Percentiles rank a stretch among this genome's conserved stretches.
Evolutionary conservation across 1,140 invertebrate species (phyloP).

Genomic region (Saccostrea cuccullata): DNA sequence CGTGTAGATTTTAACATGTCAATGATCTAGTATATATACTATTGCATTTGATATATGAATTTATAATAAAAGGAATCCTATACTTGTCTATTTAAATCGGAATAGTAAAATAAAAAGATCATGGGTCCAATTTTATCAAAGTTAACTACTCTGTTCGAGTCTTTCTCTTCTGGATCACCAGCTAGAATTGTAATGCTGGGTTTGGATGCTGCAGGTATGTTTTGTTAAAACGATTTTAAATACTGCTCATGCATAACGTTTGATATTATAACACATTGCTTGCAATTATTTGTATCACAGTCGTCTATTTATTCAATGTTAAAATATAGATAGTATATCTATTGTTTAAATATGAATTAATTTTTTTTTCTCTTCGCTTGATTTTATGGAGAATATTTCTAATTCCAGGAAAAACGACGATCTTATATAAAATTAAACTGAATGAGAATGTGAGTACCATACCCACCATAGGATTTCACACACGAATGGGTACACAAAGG

Average conservation of each 20-base stretch:
- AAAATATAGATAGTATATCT: background rate
- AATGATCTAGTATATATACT: background rate
- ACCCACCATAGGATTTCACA: constrained; percentile 77
- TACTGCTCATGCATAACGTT: too few relatives aligned
- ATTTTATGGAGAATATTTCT: background rate
- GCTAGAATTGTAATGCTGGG: constrained; percentile 75
- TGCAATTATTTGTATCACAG: background rate
- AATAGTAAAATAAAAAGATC: background rate
- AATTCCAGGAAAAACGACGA: constrained; percentile 83
- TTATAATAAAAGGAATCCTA: background rate
- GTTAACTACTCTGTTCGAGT: constrained; percentile 42
- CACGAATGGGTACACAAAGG: too few relatives aligned
- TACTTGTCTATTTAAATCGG: background rate
- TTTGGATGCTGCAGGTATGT: constrained; percentile 75
- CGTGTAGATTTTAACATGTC: background rate
- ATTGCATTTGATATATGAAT: background rate
- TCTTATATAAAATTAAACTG: constrained; percentile 99
- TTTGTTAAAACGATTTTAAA: background rate
- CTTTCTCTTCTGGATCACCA: constrained; percentile 53
- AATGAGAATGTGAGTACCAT: constrained; percentile 80
- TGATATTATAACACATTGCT: background rate
- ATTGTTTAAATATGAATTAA: too few relatives aligned
- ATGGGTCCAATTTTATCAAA: constrained; percentile 51
- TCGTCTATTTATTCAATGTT: background rate
- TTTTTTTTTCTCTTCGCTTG: too few relatives aligned